These are phyloP conservation scores for Fistularia tabacaria DNA, from an alignment of 2,797 vertebrate species.

Conservation along the genomic window DNA sequence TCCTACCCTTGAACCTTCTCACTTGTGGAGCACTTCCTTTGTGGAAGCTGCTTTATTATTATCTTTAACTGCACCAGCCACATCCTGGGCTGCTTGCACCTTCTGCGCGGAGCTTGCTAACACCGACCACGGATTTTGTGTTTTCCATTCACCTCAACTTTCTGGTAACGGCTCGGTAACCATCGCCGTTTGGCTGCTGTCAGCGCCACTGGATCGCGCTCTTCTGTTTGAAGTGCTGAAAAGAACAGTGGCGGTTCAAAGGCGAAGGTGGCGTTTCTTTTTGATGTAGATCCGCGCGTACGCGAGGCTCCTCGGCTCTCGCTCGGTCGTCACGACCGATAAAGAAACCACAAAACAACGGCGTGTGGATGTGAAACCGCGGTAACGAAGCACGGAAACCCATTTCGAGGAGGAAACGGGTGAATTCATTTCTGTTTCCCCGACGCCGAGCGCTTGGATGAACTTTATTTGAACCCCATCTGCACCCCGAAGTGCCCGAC, in stretches of 20 bases:
- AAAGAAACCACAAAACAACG: no score
- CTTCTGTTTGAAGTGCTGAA: conserved; percentile 67
- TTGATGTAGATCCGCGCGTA: conserved; percentile 50
- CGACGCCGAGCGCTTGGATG: no score
- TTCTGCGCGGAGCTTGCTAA: conserved; percentile 11
- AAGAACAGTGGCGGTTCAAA: conserved; percentile 56
- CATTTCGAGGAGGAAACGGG: no score
- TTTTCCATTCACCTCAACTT: conserved; percentile 39
- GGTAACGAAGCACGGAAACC: no score
- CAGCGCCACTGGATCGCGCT: conserved; percentile 23
- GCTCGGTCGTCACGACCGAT: neutral
- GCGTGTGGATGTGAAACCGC: no score
- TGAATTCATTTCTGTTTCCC: no score
- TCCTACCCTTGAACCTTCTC: no score
- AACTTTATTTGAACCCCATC: neutral
- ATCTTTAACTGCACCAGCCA: no score
- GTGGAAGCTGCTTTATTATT: no score
- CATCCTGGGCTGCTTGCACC: no score
- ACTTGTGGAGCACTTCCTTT: no score
- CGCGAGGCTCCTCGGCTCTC: conserved; percentile 11
- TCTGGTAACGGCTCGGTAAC: no score
- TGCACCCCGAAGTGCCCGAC: neutral
- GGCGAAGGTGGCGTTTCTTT: conserved; percentile 22
- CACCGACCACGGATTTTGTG: neutral
- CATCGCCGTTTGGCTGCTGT: conserved; percentile 46